Evolutionary conservation across 1,140 invertebrate species (phyloP).

Genomic region (Bombus breviceps): DNA sequence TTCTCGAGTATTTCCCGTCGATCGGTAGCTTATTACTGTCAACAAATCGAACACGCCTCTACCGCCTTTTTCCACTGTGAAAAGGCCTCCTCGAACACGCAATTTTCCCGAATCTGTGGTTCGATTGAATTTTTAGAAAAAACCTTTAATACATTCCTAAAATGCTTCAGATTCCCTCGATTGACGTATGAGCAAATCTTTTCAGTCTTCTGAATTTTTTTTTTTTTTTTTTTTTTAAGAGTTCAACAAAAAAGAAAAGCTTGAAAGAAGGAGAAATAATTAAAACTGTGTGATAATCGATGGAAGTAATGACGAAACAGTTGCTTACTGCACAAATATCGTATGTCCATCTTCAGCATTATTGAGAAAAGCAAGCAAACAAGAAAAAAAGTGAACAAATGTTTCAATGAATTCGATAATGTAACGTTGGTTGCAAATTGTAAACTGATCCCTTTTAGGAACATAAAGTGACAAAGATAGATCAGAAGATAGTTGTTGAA

Average conservation of each 20-base stretch:
- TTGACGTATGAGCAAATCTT: neutral
- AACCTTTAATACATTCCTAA: neutral
- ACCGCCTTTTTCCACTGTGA: neutral
- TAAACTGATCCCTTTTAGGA: too few species aligned
- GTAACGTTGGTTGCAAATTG: too few species aligned
- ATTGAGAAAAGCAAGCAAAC: too few species aligned
- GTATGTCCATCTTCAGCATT: too few species aligned
- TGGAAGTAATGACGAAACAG: neutral
- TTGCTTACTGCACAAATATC: too few species aligned
- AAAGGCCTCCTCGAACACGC: neutral
- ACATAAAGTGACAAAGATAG: too few species aligned
- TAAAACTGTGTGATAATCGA: neutral
- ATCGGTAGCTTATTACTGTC: constrained; percentile 39
- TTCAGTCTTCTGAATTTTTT: neutral
- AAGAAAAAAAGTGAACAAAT: too few species aligned
- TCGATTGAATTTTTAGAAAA: neutral
- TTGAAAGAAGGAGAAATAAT: neutral
- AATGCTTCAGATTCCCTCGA: neutral
- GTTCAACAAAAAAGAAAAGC: neutral
- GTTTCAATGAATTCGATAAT: too few species aligned
- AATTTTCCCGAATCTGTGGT: neutral
- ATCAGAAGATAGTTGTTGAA: too few species aligned
- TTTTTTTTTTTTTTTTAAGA: neutral
- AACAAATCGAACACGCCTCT: constrained; percentile 32
- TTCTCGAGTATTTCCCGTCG: constrained; percentile 42